Evolutionary conservation across 1,140 invertebrate genomes (phyloP).

Genomic region (Frieseomelitta varia): DNA sequence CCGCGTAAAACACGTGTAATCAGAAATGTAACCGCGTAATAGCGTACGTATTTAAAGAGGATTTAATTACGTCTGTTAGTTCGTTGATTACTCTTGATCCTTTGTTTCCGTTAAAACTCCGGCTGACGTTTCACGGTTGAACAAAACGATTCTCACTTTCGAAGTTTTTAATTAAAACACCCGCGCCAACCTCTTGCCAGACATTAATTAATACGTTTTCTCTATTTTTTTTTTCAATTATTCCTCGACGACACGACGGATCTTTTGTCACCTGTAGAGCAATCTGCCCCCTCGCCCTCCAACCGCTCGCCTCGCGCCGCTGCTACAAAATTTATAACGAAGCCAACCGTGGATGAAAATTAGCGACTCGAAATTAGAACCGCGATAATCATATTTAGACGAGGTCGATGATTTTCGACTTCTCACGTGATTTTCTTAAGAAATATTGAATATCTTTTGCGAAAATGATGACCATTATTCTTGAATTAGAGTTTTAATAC

Average conservation of each 20-base stretch:
- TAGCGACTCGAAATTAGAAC: neutral
- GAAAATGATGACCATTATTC: too few relatives aligned
- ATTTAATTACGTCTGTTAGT: conserved; percentile 61
- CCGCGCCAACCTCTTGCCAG: conserved; percentile 15
- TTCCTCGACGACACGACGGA: neutral
- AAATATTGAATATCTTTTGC: too few relatives aligned
- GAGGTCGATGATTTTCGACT: too few relatives aligned
- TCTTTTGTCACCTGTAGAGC: neutral
- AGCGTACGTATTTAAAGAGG: conserved; percentile 32
- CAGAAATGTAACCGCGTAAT: neutral
- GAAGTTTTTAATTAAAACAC: conserved; percentile 61
- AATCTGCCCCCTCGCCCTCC: neutral
- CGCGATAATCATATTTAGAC: neutral
- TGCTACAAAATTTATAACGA: neutral
- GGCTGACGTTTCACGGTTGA: conserved; percentile 30
- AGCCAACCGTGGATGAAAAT: neutral
- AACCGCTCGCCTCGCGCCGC: too few relatives aligned
- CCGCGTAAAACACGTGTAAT: neutral
- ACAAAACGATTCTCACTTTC: conserved; percentile 46
- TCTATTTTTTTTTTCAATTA: neutral
- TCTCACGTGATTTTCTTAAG: too few relatives aligned
- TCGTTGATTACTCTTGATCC: conserved; percentile 48
- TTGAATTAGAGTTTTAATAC: too few relatives aligned
- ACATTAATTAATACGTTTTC: conserved; percentile 45
- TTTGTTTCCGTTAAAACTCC: conserved; percentile 58